Conservation (phyloP, 30 jellyfish, hydroid and myxozoan genomes). For the Turritopsis rubra region DNA sequence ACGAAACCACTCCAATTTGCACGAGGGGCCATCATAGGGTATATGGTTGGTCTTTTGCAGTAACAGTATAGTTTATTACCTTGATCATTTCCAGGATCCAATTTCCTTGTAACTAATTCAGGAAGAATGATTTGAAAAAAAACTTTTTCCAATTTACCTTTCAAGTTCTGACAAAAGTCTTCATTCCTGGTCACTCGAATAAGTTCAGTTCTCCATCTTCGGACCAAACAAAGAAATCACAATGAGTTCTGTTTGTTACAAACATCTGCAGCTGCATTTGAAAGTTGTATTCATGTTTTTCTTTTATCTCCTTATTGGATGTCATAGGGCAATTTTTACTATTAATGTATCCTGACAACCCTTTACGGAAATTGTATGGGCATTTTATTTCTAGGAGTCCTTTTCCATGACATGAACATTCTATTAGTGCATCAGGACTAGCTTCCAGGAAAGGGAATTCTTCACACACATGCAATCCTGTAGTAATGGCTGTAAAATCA, state of each 20-base stretch:
- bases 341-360: not conserved
- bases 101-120: not conserved
- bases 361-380: not conserved
- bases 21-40: slow-evolving; percentile 22
- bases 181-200: not conserved
- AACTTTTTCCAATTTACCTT: not conserved
- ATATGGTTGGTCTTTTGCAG: slow-evolving; percentile 8
- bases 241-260: not conserved
- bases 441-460: not conserved
- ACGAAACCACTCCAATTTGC: slow-evolving; percentile 26
- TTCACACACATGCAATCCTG: not conserved
- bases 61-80: not conserved
- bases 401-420: not conserved
- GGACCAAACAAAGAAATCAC: slow-evolving; percentile 8
- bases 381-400: not conserved
- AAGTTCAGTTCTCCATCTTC: not conserved
- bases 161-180: not conserved
- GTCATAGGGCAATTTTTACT: not conserved
- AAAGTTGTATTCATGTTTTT: not conserved
- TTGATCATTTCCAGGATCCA: not conserved
- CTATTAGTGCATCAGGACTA: not conserved
- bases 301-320: not conserved
- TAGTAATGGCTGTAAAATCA: not conserved
- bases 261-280: not conserved
- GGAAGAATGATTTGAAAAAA: not conserved